These are phyloP conservation scores for Acanthopagrus latus DNA, from an alignment of 2,797 vertebrate species.

Conservation along the genomic window DNA sequence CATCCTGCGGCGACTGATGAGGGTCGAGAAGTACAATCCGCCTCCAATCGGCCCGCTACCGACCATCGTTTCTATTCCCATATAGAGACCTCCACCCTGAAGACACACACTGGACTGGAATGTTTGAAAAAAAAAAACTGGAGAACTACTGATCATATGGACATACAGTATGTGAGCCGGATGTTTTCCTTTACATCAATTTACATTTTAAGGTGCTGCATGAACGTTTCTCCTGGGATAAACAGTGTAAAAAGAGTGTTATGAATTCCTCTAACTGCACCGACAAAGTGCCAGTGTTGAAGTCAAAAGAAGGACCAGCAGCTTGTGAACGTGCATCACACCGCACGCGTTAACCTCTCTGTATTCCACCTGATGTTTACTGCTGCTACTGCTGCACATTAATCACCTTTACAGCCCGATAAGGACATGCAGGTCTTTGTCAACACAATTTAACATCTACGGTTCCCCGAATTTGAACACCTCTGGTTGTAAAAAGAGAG, in stretches of 20 bases:
- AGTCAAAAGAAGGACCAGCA: not conserved
- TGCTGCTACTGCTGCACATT: not conserved
- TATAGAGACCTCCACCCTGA: constrained; percentile 62
- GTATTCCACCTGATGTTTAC: not conserved
- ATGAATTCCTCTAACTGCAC: not conserved
- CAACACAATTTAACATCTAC: too few species aligned
- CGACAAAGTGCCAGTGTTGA: not conserved
- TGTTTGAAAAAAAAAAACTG: not conserved
- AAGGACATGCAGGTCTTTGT: not conserved
- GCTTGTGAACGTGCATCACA: not conserved
- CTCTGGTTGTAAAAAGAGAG: not conserved
- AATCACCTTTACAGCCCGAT: constrained; percentile 1
- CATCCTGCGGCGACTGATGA: constrained; percentile 88
- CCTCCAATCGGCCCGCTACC: constrained; percentile 87
- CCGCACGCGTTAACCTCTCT: not conserved
- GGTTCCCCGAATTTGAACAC: not conserved
- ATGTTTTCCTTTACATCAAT: not conserved
- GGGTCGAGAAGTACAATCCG: constrained; percentile 89
- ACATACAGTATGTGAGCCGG: not conserved
- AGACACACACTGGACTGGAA: constrained; percentile 35
- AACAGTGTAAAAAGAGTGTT: not conserved
- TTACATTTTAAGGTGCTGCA: not conserved
- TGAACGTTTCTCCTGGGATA: not conserved
- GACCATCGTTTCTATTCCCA: constrained; percentile 88
- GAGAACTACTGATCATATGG: not conserved